Conservation (phyloP, 2,888 invertebrate species). For the Himalopsyche japonica region DNA sequence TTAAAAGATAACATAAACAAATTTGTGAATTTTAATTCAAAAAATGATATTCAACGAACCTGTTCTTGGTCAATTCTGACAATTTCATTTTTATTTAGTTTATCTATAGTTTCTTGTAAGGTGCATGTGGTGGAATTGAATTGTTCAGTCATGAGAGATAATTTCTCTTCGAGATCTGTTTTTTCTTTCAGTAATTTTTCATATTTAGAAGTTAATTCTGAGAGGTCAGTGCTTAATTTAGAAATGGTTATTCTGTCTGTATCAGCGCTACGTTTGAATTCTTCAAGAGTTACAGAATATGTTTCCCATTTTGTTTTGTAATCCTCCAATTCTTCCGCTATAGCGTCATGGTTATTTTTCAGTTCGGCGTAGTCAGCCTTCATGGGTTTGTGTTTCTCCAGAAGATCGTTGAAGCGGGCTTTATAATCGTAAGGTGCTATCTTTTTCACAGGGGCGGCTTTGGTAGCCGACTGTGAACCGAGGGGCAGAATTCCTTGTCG, state of each 20-base stretch:
- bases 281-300: conserved; percentile 42
- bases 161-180: conserved; percentile 7
- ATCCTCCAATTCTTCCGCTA: conserved; percentile 46
- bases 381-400: conserved; percentile 51
- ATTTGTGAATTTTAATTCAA: neutral
- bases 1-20: no score
- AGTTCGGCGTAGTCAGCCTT: conserved; percentile 47
- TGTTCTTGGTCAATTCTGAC: conserved; percentile 22
- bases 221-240: conserved; percentile 16
- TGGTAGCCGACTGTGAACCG: neutral
- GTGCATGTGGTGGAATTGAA: neutral
- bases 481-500: neutral
- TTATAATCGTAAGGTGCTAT: conserved; percentile 57
- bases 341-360: conserved; percentile 42
- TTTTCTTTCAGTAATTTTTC: conserved; percentile 16
- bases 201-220: conserved; percentile 8
- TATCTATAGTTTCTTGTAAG: conserved; percentile 8
- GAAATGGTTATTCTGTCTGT: conserved; percentile 17
- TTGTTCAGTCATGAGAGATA: conserved; percentile 9
- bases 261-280: conserved; percentile 20
- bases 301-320: conserved; percentile 45
- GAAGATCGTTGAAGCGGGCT: conserved; percentile 54
- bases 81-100: conserved; percentile 13
- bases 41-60: neutral
- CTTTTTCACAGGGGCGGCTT: conserved; percentile 45